A percentile compares a stretch with the other conserved stretches of the same genome.
phyloP scores from a whole-genome alignment of 2,888 invertebrate genomes.

The Sarcophaga variegata region DNA sequence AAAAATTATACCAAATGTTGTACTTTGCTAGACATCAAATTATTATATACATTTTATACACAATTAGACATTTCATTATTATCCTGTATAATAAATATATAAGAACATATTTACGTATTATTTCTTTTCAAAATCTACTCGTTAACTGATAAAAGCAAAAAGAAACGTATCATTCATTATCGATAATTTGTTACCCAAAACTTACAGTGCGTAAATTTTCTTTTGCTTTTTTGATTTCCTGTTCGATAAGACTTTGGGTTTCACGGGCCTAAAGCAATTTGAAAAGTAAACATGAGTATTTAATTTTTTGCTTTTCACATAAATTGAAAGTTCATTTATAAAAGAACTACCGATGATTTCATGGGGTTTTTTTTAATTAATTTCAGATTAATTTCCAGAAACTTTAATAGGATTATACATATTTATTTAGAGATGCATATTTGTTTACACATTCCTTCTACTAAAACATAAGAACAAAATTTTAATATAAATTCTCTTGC shows the following conservation, averaged over 20 bases:
- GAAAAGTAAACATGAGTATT: slow-evolving; percentile 70
- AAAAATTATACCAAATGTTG: not conserved
- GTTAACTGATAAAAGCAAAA: not conserved
- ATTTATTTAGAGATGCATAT: slow-evolving; percentile 35
- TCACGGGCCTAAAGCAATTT: slow-evolving; percentile 78
- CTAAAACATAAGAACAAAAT: slow-evolving; percentile 19
- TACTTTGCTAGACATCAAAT: not conserved
- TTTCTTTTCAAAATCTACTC: not conserved
- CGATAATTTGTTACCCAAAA: slow-evolving; percentile 61
- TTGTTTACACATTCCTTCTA: slow-evolving; percentile 55
- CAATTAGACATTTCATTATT: not conserved
- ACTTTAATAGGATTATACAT: slow-evolving; percentile 7
- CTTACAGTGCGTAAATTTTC: slow-evolving; percentile 79
- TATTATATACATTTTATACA: not conserved
- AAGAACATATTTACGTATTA: not conserved
- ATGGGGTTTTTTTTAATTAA: not conserved
- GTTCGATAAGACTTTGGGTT: slow-evolving; percentile 78
- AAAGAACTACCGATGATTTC: slow-evolving; percentile 69
- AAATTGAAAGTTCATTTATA: slow-evolving; percentile 58
- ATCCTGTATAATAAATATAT: not conserved
- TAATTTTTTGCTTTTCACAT: slow-evolving; percentile 15
- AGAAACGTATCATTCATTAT: not conserved
- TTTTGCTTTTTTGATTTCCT: slow-evolving; percentile 79
- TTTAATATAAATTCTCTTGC: slow-evolving; percentile 70
- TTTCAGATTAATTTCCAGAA: slow-evolving; percentile 4